A percentile compares a stretch with the other conserved stretches of the same genome.
phyloP scores from a whole-genome alignment of 2,888 invertebrate genomes.

The Polietes domitor region DNA sequence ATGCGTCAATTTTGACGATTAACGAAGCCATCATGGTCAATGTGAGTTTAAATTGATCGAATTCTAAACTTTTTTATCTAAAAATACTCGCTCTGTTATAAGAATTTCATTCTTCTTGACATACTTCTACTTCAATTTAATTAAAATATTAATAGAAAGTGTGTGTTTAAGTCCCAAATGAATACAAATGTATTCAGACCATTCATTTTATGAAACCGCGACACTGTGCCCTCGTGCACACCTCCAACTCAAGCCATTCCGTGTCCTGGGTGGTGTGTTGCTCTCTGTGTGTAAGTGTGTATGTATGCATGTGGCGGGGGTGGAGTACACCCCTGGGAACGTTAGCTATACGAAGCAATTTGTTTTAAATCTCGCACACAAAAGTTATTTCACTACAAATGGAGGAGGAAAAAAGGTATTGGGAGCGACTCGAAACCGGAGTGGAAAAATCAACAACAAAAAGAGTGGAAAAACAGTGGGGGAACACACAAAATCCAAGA shows the following conservation, averaged over 20 bases:
- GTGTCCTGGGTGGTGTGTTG: constrained; percentile 30
- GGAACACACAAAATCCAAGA: constrained; percentile 30
- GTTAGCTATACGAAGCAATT: constrained; percentile 30
- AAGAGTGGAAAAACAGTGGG: constrained; percentile 9
- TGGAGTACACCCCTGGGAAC: constrained; percentile 33
- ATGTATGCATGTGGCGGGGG: constrained; percentile 21
- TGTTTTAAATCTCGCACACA: constrained; percentile 52
- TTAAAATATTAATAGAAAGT: too few relatives aligned
- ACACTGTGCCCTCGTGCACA: background rate
- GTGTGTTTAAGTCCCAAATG: too few relatives aligned
- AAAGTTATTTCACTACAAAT: background rate
- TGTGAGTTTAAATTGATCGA: too few relatives aligned
- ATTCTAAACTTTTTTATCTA: too few relatives aligned
- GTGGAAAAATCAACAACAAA: background rate
- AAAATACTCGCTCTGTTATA: too few relatives aligned
- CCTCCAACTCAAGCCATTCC: background rate
- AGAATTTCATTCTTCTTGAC: too few relatives aligned
- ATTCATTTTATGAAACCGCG: background rate
- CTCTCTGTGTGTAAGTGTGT: background rate
- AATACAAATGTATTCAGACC: too few relatives aligned
- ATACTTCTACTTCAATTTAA: too few relatives aligned
- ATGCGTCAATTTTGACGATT: too few relatives aligned
- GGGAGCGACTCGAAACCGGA: background rate
- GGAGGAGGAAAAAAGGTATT: background rate
- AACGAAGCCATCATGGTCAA: too few relatives aligned